Base-by-base conservation (phyloP, 1,140 invertebrate genomes). In the Drosophila pachea region DNA sequence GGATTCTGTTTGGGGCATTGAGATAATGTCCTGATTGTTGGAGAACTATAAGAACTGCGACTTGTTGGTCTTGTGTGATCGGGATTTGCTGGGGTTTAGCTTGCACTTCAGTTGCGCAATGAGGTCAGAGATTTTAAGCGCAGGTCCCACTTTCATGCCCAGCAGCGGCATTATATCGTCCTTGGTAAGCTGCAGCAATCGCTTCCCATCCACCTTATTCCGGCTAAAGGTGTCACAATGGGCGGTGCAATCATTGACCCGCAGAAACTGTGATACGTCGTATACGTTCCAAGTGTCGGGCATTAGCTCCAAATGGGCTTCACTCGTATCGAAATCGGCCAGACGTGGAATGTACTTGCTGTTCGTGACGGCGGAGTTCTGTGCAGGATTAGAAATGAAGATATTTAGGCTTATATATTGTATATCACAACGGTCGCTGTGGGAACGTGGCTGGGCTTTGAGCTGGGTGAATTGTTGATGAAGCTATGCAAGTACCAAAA, bases 71-170 rank as follows among this genome's bases (percentile, higher is more conserved):
- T 89, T 89, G 53, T 87, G 84, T 42, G 86, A 71, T 74, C 88
- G 77, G 42, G 88, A 84, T 72, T 83, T 88, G 38, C 86, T 73
- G 48, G 88, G 88, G 74, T 89, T 89, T 8, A 89, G 59, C 52
- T 88, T 89, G 73, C 88, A 88, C 64, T 96, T 96, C 11, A 97
- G 91, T 79, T 97, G 95, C 81, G 95, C 94, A 76, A 98, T 96
- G 43, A 98, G 92, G 90, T 98, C 96, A 82, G 93, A 95, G 87
- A 98, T 97, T 91, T 98, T 98, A 29, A 98, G 88, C 5, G 96
- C 97, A 6, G 97, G 97, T 4, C 97, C 97, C 59, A 98, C 95
- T 92, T 98, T 98, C 91, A 96, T 97, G 70, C 95, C 94, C 9
- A 97, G 94, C 33, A 97, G 91, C 83, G 95, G 94, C 72, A 97